Evolutionary conservation across 2,113 vertebrate genomes (phyloP).

Genomic region (Pampusana beccarii): DNA sequence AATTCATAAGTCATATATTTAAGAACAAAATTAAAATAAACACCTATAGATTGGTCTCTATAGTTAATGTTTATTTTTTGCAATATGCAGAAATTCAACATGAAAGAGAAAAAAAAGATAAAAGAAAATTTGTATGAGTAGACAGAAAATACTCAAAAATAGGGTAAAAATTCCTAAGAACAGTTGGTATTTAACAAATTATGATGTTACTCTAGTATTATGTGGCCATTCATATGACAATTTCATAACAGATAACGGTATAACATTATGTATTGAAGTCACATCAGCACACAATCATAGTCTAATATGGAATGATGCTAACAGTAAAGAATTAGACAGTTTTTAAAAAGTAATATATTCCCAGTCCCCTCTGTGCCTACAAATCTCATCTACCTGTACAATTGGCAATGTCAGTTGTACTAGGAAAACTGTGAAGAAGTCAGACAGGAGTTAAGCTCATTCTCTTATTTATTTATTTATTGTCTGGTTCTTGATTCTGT

Average conservation of each 20-base stretch:
- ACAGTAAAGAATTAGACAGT: not conserved
- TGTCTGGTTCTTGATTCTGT: not conserved
- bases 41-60: accelerated
- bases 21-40: not conserved
- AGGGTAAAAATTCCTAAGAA: not conserved
- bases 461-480: not conserved
- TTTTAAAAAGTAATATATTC: not conserved
- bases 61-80: not conserved
- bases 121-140: not conserved
- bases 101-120: not conserved
- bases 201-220: not conserved
- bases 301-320: not conserved
- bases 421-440: not conserved
- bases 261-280: not conserved
- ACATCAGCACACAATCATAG: not conserved
- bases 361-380: not conserved
- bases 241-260: not conserved
- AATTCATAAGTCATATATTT: accelerated
- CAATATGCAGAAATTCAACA: not conserved
- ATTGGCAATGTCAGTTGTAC: not conserved
- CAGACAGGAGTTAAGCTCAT: not conserved
- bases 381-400: not conserved
- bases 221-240: not conserved
- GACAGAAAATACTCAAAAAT: not conserved
- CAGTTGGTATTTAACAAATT: not conserved